Evolutionary conservation across 1,140 invertebrate species (phyloP).

Genomic region (Drosophila sturtevanti): DNA sequence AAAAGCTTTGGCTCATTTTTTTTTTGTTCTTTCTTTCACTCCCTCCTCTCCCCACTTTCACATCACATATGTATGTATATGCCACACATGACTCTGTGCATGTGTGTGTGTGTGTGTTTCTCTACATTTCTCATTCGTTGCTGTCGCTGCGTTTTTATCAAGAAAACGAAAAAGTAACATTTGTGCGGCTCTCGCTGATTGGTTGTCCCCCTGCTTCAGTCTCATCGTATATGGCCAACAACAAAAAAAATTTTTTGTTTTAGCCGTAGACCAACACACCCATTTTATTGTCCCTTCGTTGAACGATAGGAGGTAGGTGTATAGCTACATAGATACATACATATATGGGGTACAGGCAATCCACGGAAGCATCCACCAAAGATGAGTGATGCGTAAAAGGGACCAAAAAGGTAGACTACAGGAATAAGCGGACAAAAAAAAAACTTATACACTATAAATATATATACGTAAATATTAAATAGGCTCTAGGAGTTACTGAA

Average conservation of each 20-base stretch:
- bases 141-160: constrained; percentile 58
- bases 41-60: not conserved
- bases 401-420: not conserved
- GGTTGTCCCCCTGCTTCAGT: constrained; percentile 51
- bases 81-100: constrained; percentile 26
- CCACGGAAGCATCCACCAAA: not conserved
- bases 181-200: constrained; percentile 69
- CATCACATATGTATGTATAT: constrained; percentile 10
- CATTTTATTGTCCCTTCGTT: constrained; percentile 62
- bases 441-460: too few species aligned
- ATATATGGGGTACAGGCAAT: not conserved
- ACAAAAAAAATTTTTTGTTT: constrained; percentile 66
- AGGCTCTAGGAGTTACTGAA: too few species aligned
- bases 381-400: not conserved
- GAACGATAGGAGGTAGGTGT: constrained; percentile 2
- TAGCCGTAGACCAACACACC: constrained; percentile 71
- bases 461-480: too few species aligned
- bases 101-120: constrained; percentile 46
- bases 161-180: constrained; percentile 74
- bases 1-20: constrained; percentile 64
- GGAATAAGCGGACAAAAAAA: not conserved
- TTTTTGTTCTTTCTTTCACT: not conserved
- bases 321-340: not conserved
- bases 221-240: constrained; percentile 49
- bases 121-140: constrained; percentile 77